Base-by-base conservation (phyloP, 2,797 vertebrate species). In the Gadopsis marmoratus region DNA sequence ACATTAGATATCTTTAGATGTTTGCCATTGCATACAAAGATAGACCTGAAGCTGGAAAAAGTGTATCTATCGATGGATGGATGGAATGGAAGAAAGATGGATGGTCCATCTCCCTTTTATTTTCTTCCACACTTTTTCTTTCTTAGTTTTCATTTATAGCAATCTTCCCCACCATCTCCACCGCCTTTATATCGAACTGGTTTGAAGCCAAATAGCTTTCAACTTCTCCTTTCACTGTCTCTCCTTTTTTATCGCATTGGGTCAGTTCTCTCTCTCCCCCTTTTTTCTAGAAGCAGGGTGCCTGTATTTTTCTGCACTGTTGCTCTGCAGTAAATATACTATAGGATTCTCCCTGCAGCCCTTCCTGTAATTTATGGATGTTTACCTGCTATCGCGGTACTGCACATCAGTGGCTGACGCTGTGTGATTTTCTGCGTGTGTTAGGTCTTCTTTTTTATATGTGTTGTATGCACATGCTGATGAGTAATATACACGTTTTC, bases 251-350 rank as follows among this genome's bases (percentile, higher is more conserved):
- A 89, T 91, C 45, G 29, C 62, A 47, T 80, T 50, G 68, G 72
- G 67, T 71, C 56, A 69, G 60, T 64, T 64, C 77, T 70, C 45
- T 60, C 61, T 7, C 19, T 19, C 54, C 2, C 21, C 31, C 31
- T 71, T 48, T 51, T 65, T 86, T 79, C 67, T 35, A 72, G 58
- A 73, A 79, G 75, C 62, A 61, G 75, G 62, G 61, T 69, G 66
- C 71, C 84, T 89, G 67, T 76, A 74, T 82, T 82, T 84, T 71
- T 89, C 66, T 76, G 74, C 82, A 85, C 81, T 76, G 83, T 76
- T 88, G 79, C 75, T 72, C 81, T 71, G 74, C 73, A 86, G 92
- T 89, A 92, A 92, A 92, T 90, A 88, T 84, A 68, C 80, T 90
- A 84, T 85, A 84, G 84, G 79, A 90, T 86, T 92, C 79, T 89